Conservation (phyloP, 2,113 vertebrate species). For the Pachycephala philippinensis region DNA sequence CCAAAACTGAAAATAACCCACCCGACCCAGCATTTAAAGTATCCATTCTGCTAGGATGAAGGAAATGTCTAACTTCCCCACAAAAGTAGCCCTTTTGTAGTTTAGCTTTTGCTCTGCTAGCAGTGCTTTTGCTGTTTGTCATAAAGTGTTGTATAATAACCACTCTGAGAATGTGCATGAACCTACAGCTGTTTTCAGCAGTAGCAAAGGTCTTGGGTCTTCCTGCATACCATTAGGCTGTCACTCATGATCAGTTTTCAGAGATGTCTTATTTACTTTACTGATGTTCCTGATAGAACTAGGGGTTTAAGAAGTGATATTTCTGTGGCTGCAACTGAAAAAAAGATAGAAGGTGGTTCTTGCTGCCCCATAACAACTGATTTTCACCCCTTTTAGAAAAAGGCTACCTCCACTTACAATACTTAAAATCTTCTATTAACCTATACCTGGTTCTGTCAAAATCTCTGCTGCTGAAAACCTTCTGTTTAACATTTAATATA, state of each 20-base stretch:
- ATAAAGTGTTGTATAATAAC: background rate
- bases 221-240: background rate
- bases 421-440: background rate
- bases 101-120: background rate
- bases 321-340: background rate
- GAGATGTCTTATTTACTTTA: background rate
- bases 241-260: background rate
- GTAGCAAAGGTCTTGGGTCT: background rate
- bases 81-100: fast-evolving
- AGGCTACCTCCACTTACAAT: background rate
- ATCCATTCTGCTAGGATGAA: background rate
- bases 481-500: background rate
- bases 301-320: background rate
- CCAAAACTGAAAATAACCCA: background rate
- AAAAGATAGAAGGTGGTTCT: background rate
- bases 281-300: background rate
- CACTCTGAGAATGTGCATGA: background rate
- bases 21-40: fast-evolving
- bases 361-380: background rate
- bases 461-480: background rate
- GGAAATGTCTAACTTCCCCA: background rate
- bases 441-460: background rate
- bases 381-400: background rate
- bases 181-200: background rate
- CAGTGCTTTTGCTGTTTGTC: background rate